Evolutionary conservation across 1,140 invertebrate genomes (phyloP).

Genomic region (Prorops nasuta): DNA sequence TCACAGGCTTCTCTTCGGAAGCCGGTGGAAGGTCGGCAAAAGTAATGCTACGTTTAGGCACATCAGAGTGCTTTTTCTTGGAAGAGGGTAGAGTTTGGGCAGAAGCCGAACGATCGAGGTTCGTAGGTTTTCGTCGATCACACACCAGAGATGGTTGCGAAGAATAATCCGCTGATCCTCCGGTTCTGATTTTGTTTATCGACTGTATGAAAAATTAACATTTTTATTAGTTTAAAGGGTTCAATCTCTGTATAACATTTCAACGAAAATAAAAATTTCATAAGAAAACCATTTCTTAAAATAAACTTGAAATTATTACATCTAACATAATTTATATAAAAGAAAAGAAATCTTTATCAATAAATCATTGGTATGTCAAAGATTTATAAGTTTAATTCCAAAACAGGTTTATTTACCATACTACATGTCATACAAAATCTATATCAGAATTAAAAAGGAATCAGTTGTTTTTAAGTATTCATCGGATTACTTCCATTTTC

Average conservation of each 20-base stretch:
- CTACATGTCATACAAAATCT: conserved; percentile 50
- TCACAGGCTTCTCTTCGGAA: conserved; percentile 15
- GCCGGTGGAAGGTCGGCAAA: conserved; percentile 37
- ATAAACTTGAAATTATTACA: no score
- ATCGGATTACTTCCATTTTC: conserved; percentile 11
- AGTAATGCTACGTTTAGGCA: conserved; percentile 37
- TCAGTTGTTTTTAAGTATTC: conserved; percentile 24
- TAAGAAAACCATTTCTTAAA: no score
- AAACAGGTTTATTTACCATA: conserved; percentile 48
- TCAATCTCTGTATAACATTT: no score
- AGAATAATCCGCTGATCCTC: conserved; percentile 44
- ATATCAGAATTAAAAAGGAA: conserved; percentile 39
- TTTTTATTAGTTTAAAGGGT: conserved; percentile 34
- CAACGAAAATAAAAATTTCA: no score
- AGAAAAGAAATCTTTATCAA: no score
- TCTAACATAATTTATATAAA: no score
- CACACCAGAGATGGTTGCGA: conserved; percentile 23
- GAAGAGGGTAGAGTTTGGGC: conserved; percentile 36
- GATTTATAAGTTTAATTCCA: conserved; percentile 41
- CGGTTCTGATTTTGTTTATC: conserved; percentile 38
- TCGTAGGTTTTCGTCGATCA: conserved; percentile 19
- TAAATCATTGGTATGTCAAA: no score
- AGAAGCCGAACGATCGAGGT: conserved; percentile 29
- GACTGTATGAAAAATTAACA: conserved; percentile 37
- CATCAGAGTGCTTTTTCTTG: conserved; percentile 21